Base-by-base conservation (phyloP, 2,113 vertebrate genomes). In the Nibea coibor region DNA sequence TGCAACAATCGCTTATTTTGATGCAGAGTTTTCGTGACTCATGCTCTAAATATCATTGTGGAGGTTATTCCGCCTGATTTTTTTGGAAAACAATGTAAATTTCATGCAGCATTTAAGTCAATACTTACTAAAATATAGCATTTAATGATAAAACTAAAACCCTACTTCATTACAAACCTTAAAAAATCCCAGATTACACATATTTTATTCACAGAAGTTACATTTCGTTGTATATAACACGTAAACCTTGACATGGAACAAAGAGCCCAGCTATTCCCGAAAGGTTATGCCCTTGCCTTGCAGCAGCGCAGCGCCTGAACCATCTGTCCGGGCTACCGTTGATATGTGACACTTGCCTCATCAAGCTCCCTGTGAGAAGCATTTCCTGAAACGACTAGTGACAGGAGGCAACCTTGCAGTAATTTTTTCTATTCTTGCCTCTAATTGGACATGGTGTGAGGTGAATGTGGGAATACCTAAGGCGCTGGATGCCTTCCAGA, bases 381-480 rank as follows among this genome's bases (percentile, higher is more conserved):
- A 48, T 84, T 81, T 81, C 72, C 69, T 82, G n/a, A 78, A 92
- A 91, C 56, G 47, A 82, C 63, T 70, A 84, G 78, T 82, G 91
- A 89, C 90, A 90, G 80, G 74, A 82, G 83, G 85, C 84, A 86
- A 88, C 83, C 81, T 88, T 89, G 81, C 84, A 85, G 84, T 92
- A 72, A 87, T 86, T 89, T 83, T 83, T 84, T 87, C 87, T 90
- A 82, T 87, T 90, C 88, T 89, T 72, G 63, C 74, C 70, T 85
- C 75, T 91, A 91, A 92, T 90, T 89, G 88, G 87, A 87, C 79
- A 72, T 48, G 59, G 87, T 88, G 86, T 85, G 83, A 92, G 82
- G 87, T 71, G 88, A 93, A 89, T 90, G 81, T 57, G 56, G 69
- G 75, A 83, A 72, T 28, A 75, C 67, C 45, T 31, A 11, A 61